Evolutionary conservation across 2,888 invertebrate species (phyloP).

Genomic region (Xestia c-nigrum): DNA sequence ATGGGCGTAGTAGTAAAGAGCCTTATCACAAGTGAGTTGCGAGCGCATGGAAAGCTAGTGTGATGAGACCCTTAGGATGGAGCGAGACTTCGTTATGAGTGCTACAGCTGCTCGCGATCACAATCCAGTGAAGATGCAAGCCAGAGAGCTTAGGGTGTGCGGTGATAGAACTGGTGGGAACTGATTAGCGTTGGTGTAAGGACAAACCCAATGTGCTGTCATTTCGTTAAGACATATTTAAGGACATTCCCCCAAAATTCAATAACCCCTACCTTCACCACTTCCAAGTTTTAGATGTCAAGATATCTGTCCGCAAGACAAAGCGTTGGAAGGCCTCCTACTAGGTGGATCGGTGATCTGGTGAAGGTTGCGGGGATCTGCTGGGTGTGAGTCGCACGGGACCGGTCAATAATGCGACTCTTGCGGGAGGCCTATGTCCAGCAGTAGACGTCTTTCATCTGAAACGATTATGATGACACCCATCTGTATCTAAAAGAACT

Average conservation of each 20-base stretch:
- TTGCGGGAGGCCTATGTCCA: too few species aligned
- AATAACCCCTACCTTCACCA: not conserved
- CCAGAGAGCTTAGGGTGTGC: not conserved
- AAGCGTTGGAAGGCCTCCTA: too few species aligned
- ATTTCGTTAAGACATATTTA: not conserved
- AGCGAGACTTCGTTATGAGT: constrained; percentile 17
- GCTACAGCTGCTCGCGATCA: constrained; percentile 69
- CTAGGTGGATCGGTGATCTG: too few species aligned
- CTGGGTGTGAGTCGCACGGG: too few species aligned
- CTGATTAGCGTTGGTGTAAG: not conserved
- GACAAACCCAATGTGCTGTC: not conserved
- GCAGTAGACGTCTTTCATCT: too few species aligned
- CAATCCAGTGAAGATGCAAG: constrained; percentile 66
- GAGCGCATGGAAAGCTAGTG: too few species aligned
- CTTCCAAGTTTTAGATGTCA: not conserved
- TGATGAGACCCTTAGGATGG: too few species aligned
- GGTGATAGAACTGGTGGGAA: not conserved
- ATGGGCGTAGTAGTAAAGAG: constrained; percentile 3
- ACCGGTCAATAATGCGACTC: too few species aligned
- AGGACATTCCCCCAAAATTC: not conserved
- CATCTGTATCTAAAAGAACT: not conserved
- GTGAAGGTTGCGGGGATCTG: too few species aligned
- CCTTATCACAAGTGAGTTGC: too few species aligned
- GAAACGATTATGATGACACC: too few species aligned
- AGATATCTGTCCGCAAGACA: not conserved